Base-by-base conservation (phyloP, 2,888 invertebrate species). In the Metacarcinus magister region DNA sequence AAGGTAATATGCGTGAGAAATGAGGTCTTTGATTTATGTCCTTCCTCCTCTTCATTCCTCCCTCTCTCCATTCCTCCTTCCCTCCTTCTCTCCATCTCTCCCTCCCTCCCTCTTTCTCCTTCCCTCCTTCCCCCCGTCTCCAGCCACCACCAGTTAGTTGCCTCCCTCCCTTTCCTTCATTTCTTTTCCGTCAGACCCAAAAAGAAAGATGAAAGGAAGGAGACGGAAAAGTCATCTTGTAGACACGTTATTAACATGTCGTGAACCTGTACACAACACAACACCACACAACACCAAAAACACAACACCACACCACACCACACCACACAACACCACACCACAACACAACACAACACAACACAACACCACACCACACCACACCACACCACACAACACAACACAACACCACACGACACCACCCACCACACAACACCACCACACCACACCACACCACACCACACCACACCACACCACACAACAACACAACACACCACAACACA, bases 11-110 rank as follows among this genome's bases (percentile, higher is more conserved):
- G 82, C 82, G 82, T 82, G 82, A 82, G 82, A 82, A 82, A 82
- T 82, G 82, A 82, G 82, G 82, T 82, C 82, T 82, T 32, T 82
- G 82, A 82, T 82, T 82, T 82, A 82, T 82, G 82, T 82, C 82
- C 82, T 82, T 82, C 82, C 82, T 67, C 10, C 82, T 32, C 10
- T 82, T 32, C 32, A 19, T 23, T 82, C 82, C 28, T 28, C 32
- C 32, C 82, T 32, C 13, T 82, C 82, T 13, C 10, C 28, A 5
- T 7, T 28, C 32, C 82, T 82, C 82, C 82, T 75, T 75, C 75
- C 28, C 75, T 75, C n/a, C 28, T 28, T 75, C 10, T 8, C 82
- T 32, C 82, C 28, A 28, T 67, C 67, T 32, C 82, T 82, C 32
- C 5, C 32, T 0, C 32, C 32, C 28, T 28, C 32, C 32, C 82